phyloP scores from a whole-genome alignment of 1,140 invertebrate genomes.

The Helicoverpa armigera region DNA sequence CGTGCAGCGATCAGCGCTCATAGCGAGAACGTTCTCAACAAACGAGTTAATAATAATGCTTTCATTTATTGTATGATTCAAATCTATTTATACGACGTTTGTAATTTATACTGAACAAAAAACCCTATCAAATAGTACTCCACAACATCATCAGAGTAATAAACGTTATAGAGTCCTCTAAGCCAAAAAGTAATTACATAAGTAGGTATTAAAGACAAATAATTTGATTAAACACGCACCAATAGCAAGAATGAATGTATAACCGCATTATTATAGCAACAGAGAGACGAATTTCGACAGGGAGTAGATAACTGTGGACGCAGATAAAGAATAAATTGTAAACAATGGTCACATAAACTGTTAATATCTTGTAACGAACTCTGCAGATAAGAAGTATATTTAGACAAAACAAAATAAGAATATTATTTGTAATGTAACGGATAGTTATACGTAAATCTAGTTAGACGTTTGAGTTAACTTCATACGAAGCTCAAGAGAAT shows the following conservation, averaged over 20 bases:
- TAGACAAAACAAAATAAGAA: conserved; percentile 71
- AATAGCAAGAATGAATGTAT: conserved; percentile 30
- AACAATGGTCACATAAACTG: conserved; percentile 74
- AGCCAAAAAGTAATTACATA: neutral
- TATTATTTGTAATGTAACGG: conserved; percentile 48
- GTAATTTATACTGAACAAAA: conserved; percentile 41
- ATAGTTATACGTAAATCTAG: conserved; percentile 40
- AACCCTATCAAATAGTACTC: conserved; percentile 21
- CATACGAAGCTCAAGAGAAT: neutral
- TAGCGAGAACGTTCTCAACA: conserved; percentile 63
- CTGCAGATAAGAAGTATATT: conserved; percentile 67
- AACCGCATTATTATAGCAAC: conserved; percentile 75
- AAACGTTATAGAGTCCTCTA: neutral
- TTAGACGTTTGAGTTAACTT: conserved; percentile 18
- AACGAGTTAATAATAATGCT: conserved; percentile 61
- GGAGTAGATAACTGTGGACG: conserved; percentile 71
- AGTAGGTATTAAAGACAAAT: conserved; percentile 30
- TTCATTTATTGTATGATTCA: conserved; percentile 55
- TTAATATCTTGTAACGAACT: conserved; percentile 75
- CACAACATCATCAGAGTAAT: conserved; percentile 1
- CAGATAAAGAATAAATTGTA: conserved; percentile 80
- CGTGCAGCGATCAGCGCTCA: conserved; percentile 67
- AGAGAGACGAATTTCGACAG: conserved; percentile 76
- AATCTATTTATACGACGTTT: conserved; percentile 45
- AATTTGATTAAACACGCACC: conserved; percentile 15